Conservation (phyloP, 2,888 invertebrate species). For the Calliphora vomitoria region DNA sequence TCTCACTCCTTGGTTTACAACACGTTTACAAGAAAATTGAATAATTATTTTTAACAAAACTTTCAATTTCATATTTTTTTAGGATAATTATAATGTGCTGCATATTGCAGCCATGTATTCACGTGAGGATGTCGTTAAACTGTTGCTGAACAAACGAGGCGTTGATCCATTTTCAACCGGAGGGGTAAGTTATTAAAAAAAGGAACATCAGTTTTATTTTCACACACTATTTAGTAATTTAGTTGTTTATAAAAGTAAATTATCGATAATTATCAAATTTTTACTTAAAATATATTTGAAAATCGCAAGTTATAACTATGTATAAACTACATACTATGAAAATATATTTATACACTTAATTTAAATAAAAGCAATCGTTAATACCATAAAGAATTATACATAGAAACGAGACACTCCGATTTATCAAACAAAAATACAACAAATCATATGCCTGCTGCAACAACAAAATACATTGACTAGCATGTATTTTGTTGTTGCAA, state of each 20-base stretch:
- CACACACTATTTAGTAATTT: not conserved
- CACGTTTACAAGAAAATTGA: constrained; percentile 4
- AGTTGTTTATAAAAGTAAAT: not conserved
- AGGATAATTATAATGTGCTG: constrained; percentile 98
- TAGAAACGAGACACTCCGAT: too few species aligned
- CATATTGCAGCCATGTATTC: constrained; percentile 98
- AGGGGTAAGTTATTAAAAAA: constrained; percentile 89
- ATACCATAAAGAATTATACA: too few species aligned
- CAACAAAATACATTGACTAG: too few species aligned
- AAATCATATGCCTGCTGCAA: too few species aligned
- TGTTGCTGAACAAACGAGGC: constrained; percentile 93
- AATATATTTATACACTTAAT: too few species aligned
- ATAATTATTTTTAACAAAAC: constrained; percentile 17
- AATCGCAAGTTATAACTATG: too few species aligned
- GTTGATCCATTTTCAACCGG: constrained; percentile 97
- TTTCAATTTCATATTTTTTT: constrained; percentile 80
- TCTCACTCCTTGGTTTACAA: not conserved
- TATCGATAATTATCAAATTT: too few species aligned
- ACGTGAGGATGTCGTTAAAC: constrained; percentile 96
- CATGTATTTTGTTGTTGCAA: too few species aligned
- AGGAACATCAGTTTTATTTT: not conserved
- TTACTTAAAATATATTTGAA: too few species aligned
- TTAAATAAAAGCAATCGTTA: too few species aligned
- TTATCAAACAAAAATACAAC: too few species aligned
- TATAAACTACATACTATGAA: too few species aligned